A percentile compares a stretch with the other conserved stretches of the same genome.
Conservation (phyloP, 2,113 vertebrate species). For the Gobius niger region DNA sequence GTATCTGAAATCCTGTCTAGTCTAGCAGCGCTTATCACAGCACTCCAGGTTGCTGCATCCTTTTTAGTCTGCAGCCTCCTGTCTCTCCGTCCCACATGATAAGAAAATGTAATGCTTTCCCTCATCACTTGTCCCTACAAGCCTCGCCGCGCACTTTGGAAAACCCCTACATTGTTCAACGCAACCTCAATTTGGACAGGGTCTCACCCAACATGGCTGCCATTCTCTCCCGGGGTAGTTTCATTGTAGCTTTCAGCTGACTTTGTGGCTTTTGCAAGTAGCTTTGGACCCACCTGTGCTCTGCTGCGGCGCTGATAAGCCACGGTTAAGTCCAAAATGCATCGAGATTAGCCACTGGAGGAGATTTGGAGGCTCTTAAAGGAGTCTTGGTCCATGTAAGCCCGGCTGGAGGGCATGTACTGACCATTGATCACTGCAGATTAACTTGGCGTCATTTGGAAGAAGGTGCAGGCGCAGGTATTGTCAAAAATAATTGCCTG, state of each 20-base stretch:
- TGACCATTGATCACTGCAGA: not conserved
- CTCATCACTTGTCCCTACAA: conserved; percentile 6
- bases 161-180: not conserved
- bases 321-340: not conserved
- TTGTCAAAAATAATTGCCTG: no score
- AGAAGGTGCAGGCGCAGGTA: no score
- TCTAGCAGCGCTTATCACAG: not conserved
- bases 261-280: conserved; percentile 11
- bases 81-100: conserved; percentile 5
- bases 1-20: not conserved
- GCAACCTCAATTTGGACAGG: not conserved
- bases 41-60: not conserved
- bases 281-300: conserved; percentile 21
- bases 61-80: not conserved
- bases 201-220: not conserved
- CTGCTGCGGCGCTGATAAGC: conserved; percentile 24
- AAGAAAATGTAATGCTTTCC: conserved; percentile 3
- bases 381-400: conserved; percentile 17
- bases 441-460: not conserved
- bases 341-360: conserved; percentile 10
- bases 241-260: not conserved
- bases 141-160: conserved; percentile 3
- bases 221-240: not conserved
- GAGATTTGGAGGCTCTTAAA: conserved; percentile 17
- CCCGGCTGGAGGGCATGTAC: conserved; percentile 42